Conservation (phyloP, 1,140 invertebrate species). For the Euwallacea similis region DNA sequence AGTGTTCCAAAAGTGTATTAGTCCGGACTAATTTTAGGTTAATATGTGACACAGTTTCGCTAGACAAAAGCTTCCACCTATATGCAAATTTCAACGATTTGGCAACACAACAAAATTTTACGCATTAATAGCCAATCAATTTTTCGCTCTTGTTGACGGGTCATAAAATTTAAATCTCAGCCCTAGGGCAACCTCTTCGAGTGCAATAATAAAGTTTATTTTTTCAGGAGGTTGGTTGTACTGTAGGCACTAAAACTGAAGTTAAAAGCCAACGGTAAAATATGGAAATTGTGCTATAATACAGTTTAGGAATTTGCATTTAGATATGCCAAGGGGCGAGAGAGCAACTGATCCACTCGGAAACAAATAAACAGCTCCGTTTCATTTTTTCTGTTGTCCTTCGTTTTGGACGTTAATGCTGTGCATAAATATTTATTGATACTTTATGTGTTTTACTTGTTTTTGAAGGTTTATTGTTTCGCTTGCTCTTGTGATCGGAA, state of each 20-base stretch:
- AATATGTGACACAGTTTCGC: too few species aligned
- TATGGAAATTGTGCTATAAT: constrained; percentile 13
- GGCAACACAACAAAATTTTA: background rate
- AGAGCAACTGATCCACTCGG: constrained; percentile 6
- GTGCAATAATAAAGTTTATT: background rate
- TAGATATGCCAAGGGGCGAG: constrained; percentile 20
- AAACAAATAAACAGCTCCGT: constrained; percentile 16
- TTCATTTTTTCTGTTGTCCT: background rate
- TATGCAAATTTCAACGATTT: background rate
- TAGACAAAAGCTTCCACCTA: too few species aligned
- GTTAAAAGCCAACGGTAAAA: background rate
- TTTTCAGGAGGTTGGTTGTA: background rate
- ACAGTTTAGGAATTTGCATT: constrained; percentile 22
- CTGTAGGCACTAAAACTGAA: background rate
- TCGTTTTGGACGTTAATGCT: constrained; percentile 3
- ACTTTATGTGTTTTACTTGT: background rate
- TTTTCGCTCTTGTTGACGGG: background rate
- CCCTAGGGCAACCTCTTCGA: background rate
- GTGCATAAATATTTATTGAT: constrained; percentile 25
- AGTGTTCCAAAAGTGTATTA: too few species aligned
- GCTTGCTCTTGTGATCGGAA: background rate
- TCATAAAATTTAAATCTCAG: background rate
- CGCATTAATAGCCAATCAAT: background rate
- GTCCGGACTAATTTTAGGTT: too few species aligned
- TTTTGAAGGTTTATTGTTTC: background rate